Percentiles rank a stretch among this genome's conserved stretches.
Evolutionary conservation across 2,113 vertebrate genomes (phyloP).

Genomic region (Callocephalon fimbriatum): DNA sequence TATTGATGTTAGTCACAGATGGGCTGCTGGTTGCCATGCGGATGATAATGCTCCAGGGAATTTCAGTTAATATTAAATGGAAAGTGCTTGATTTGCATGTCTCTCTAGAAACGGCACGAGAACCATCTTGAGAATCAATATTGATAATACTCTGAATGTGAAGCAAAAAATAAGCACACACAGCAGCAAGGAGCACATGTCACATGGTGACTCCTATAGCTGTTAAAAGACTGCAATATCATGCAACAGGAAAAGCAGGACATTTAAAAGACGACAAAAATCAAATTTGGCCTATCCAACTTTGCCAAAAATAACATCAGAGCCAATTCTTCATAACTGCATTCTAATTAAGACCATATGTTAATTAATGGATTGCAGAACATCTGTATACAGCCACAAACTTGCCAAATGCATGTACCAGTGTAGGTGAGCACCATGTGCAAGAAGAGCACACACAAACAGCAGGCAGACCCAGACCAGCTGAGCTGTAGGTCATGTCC

Average conservation of each 20-base stretch:
- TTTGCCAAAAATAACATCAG: background rate
- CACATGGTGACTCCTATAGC: background rate
- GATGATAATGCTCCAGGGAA: background rate
- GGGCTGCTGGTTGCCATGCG: conserved; percentile 20
- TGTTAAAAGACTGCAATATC: background rate
- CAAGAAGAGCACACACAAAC: background rate
- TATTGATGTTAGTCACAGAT: background rate
- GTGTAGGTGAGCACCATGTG: background rate
- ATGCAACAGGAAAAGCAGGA: background rate
- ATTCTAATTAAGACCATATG: background rate
- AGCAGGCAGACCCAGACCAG: background rate
- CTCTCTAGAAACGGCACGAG: background rate
- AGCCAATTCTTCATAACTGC: background rate
- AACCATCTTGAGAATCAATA: conserved; percentile 19
- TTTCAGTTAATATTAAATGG: conserved; percentile 31
- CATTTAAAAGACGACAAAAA: background rate
- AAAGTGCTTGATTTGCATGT: background rate
- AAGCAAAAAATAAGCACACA: background rate
- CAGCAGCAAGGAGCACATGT: background rate
- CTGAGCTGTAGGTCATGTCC: background rate
- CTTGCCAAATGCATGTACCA: background rate
- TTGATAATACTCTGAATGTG: background rate
- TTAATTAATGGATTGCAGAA: background rate
- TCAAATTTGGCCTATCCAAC: background rate
- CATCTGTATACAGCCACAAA: background rate